Evolutionary conservation across 2,888 invertebrate species (phyloP), one percentile per base, ranked within the genome.

Genomic region (Candidula unifasciata): DNA sequence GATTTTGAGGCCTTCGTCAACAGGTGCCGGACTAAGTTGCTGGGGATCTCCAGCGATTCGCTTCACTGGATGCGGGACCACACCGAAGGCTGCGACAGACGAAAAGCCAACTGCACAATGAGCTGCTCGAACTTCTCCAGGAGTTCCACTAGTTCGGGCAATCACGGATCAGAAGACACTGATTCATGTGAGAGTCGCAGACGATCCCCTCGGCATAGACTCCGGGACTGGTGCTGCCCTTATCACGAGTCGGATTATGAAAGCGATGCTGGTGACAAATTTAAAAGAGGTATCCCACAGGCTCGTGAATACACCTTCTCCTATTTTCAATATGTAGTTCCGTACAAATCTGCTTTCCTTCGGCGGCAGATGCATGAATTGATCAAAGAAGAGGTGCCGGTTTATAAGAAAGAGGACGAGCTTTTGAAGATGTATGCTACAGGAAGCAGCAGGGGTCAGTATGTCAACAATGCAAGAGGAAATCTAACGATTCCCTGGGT

Each of bases 271-370:
- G 44, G 44, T 44, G 73, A 73, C 18, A 54, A 74, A 3, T 0
- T 21, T 1, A 74, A 54, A 13, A 27, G 30, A 13, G 21, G 1
- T 1, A 3, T 13, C 21, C 0, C 54, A 18, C 74, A 74, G 5
- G 5, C 18, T n/a, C 74, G 74, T 0, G 74, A 74, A 5, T 54
- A 74, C 30, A 54, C 30, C 33, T n/a, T 78, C 37, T 64, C 74
- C 0, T 74, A 73, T 21, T 2, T 73, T 21, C 74, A 74, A 10
- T 44, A n/a, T 24, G 37, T 33, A 27, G 27, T 10, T 16, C 74
- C 82, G 0, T 82, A 37, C 74, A 82, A 82, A 13, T 82, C 82
- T 37, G 60, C 82, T 16, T 82, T 82, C 60, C 74, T 82, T 8
- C 69, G 82, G 18, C 33, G 54, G 10, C 71, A 80, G n/a, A 54